These are phyloP conservation scores for Neolamprologus hecqui DNA, from an alignment of 2,113 vertebrate genomes.

Conservation along the genomic window DNA sequence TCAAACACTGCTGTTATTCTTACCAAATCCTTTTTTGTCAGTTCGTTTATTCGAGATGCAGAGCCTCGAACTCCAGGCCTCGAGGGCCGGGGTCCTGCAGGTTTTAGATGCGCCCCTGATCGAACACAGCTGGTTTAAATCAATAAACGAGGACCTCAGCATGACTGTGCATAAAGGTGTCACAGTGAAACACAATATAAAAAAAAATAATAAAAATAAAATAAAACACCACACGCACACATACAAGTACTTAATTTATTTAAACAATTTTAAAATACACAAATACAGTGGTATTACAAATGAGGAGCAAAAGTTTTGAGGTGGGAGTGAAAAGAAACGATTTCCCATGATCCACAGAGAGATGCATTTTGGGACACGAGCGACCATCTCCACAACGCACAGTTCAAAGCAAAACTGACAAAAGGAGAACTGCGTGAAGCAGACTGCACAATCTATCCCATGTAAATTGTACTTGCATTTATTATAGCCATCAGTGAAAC, in stretches of 20 bases:
- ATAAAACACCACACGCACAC: not conserved
- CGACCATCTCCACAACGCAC: slow-evolving; percentile 9
- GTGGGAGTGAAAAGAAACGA: slow-evolving; percentile 16
- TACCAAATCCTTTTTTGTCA: not conserved
- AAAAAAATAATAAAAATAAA: not conserved
- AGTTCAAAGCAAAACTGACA: slow-evolving; percentile 27
- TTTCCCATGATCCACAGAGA: slow-evolving; percentile 58
- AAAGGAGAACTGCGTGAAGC: not conserved
- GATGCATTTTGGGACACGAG: slow-evolving; percentile 33
- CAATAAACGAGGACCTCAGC: rapidly evolving
- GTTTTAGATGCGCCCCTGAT: rapidly evolving
- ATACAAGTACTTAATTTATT: slow-evolving; percentile 91
- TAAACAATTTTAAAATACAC: slow-evolving; percentile 89
- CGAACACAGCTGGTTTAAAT: not conserved
- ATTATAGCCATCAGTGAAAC: slow-evolving; percentile 36
- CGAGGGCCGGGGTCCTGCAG: not conserved
- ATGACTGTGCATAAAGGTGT: rapidly evolving
- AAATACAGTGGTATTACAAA: slow-evolving; percentile 85
- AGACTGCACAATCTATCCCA: not conserved
- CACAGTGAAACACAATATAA: not conserved
- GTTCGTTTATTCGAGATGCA: rapidly evolving
- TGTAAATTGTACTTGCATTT: slow-evolving; percentile 28
- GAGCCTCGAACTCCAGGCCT: not conserved
- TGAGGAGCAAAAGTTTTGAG: slow-evolving; percentile 58
- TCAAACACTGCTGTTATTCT: not conserved